A percentile compares a stretch with the other conserved stretches of the same genome.
Conservation (phyloP, 2,113 vertebrate genomes). For the Notothenia coriiceps region DNA sequence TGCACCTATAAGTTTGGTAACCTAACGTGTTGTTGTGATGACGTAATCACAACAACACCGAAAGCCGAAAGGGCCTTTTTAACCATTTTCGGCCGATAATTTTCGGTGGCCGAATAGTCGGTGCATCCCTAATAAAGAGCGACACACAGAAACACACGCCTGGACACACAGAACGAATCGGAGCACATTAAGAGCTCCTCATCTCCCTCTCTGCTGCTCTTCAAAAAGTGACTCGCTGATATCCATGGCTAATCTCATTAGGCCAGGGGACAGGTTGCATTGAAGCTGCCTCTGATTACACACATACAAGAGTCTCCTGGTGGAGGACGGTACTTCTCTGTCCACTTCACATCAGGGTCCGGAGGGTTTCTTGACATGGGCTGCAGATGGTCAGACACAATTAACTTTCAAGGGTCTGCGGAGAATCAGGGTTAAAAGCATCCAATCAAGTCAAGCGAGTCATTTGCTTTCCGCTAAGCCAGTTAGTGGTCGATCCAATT, state of each 20-base stretch:
- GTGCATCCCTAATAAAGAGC: neutral
- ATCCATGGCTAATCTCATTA: conserved; percentile 76
- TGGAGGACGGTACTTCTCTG: conserved; percentile 47
- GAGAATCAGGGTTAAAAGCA: conserved; percentile 67
- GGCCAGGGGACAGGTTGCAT: conserved; percentile 51
- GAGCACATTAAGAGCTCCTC: conserved; percentile 65
- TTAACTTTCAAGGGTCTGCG: conserved; percentile 67
- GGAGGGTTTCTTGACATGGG: conserved; percentile 55
- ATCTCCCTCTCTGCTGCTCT: conserved; percentile 24
- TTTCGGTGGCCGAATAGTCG: too few species aligned
- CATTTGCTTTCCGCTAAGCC: conserved; percentile 60
- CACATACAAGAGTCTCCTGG: conserved; percentile 51
- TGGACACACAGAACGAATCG: conserved; percentile 68
- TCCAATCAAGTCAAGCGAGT: conserved; percentile 68
- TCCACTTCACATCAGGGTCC: conserved; percentile 59
- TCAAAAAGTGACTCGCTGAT: conserved; percentile 65
- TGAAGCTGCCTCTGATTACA: conserved; percentile 57
- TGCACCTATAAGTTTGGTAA: too few species aligned
- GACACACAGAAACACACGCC: conserved; percentile 56
- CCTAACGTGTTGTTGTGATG: too few species aligned
- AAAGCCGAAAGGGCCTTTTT: too few species aligned
- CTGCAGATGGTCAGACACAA: conserved; percentile 62
- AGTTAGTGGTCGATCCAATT: conserved; percentile 73
- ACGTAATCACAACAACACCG: too few species aligned
- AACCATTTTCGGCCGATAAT: too few species aligned